Evolutionary conservation across 2,888 invertebrate genomes (phyloP).

Genomic region (Agrochola macilenta): DNA sequence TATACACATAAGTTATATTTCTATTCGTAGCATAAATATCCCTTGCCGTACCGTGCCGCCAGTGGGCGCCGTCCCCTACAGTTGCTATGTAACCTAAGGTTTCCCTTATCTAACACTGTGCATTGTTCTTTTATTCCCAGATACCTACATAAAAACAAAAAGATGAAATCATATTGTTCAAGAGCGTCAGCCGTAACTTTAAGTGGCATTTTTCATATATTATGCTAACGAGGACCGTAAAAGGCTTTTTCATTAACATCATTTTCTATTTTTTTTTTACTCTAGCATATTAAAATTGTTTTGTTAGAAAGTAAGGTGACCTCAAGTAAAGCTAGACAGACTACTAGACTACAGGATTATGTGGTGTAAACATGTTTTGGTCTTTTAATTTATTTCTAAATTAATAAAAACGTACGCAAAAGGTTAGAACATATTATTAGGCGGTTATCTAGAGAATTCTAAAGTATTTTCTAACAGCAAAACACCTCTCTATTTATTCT

Average conservation of each 20-base stretch:
- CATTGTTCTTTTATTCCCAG: constrained; percentile 44
- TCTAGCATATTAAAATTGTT: constrained; percentile 34
- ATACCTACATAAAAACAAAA: constrained; percentile 52
- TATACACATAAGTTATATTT: neutral
- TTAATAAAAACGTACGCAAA: neutral
- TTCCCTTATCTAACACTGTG: constrained; percentile 14
- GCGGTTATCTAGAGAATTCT: neutral
- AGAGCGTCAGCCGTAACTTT: constrained; percentile 53
- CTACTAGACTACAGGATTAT: constrained; percentile 7
- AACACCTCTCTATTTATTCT: too few relatives aligned
- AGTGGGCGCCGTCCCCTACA: neutral
- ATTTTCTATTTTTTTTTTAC: constrained; percentile 37
- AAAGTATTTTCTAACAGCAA: neutral
- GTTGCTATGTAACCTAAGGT: constrained; percentile 11
- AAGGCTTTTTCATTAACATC: constrained; percentile 51
- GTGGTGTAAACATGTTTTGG: constrained; percentile 29
- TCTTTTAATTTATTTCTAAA: constrained; percentile 6
- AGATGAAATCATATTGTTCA: constrained; percentile 51
- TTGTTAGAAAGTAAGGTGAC: constrained; percentile 26
- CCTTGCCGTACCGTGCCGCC: neutral
- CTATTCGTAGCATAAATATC: neutral
- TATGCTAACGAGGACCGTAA: constrained; percentile 51
- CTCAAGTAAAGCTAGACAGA: constrained; percentile 8
- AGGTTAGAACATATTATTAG: neutral
- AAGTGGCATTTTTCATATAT: constrained; percentile 55